A percentile compares a stretch with the other conserved stretches of the same genome.
Evolutionary conservation across 2,113 vertebrate species (phyloP).

Genomic region (Thinocorus orbignyianus): DNA sequence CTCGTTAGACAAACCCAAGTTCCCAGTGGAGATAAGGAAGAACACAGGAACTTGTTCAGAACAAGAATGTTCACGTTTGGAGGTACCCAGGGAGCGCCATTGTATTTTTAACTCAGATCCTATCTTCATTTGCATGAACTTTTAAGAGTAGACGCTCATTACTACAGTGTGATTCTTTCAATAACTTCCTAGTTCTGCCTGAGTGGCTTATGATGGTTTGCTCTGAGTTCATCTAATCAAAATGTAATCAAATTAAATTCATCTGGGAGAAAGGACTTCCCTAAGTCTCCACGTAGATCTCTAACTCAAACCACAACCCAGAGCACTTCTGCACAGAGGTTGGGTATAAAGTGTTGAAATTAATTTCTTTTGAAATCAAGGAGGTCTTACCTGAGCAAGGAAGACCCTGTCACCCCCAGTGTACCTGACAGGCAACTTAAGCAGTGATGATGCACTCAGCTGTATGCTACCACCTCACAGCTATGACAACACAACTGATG

Average conservation of each 20-base stretch:
- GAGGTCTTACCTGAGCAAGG: not conserved
- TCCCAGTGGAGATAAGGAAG: not conserved
- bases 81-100: not conserved
- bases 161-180: not conserved
- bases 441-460: not conserved
- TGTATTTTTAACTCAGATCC: not conserved
- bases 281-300: not conserved
- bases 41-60: slow-evolving; percentile 5
- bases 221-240: not conserved
- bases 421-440: not conserved
- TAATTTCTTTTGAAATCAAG: not conserved
- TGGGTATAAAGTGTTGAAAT: not conserved
- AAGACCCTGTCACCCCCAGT: not conserved
- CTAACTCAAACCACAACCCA: not conserved
- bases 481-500: not conserved
- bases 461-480: not conserved
- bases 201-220: not conserved
- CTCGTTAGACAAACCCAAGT: not conserved
- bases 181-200: not conserved
- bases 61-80: not conserved
- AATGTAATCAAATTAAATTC: not conserved
- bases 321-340: not conserved
- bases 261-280: not conserved
- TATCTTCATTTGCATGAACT: slow-evolving; percentile 5
- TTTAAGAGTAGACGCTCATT: not conserved